Evolutionary conservation across 1,140 invertebrate genomes (phyloP).

Genomic region (Campodea augens): DNA sequence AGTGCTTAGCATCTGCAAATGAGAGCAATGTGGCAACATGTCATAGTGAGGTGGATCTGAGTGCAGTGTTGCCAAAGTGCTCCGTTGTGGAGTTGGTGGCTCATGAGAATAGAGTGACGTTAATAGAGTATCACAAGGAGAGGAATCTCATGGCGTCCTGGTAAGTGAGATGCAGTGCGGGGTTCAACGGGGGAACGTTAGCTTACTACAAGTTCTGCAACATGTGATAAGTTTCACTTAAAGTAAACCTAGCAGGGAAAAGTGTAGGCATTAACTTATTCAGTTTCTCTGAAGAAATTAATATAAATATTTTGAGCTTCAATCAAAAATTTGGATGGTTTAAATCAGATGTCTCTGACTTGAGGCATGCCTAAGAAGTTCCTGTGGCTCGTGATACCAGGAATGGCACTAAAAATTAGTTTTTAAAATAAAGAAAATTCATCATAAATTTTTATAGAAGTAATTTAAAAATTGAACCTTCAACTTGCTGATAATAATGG

Average conservation of each 20-base stretch:
- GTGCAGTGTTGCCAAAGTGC: conserved; percentile 24
- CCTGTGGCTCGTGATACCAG: too few species aligned
- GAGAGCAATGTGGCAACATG: conserved; percentile 13
- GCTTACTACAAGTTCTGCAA: background rate
- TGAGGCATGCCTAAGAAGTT: too few species aligned
- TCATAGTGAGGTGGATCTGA: conserved; percentile 20
- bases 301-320: too few species aligned
- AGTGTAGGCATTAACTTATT: background rate
- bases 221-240: background rate
- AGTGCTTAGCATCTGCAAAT: conserved; percentile 9
- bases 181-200: background rate
- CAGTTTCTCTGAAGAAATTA: too few species aligned
- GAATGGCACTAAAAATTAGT: too few species aligned
- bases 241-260: background rate
- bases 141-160: conserved; percentile 30
- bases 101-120: conserved; percentile 32
- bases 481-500: too few species aligned
- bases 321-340: too few species aligned
- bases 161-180: too few species aligned
- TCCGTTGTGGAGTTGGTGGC: conserved; percentile 27
- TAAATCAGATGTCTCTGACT: too few species aligned
- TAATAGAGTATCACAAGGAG: conserved; percentile 24
- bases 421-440: too few species aligned
- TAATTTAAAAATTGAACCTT: too few species aligned
- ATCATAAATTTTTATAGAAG: too few species aligned